These are phyloP conservation scores for Hemichromis elongatus DNA, from an alignment of 2,113 vertebrate species.

Conservation along the genomic window DNA sequence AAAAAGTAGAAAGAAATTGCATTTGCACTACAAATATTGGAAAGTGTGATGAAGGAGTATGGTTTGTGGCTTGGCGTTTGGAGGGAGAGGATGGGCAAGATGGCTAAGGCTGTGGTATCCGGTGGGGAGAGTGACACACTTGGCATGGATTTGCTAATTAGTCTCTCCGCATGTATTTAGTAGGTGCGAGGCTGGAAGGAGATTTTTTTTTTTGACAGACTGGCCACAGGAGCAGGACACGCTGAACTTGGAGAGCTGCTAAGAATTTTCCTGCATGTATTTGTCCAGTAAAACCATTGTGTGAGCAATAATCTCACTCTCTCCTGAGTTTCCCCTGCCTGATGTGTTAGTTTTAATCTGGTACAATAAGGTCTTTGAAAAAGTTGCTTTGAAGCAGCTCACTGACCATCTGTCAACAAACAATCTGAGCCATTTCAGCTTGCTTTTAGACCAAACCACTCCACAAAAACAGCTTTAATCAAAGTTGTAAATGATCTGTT, in stretches of 20 bases:
- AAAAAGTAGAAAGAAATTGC: not conserved
- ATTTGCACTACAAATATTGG: not conserved
- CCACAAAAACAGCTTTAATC: no score
- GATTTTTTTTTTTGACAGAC: not conserved
- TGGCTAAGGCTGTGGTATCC: not conserved
- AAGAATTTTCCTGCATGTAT: not conserved
- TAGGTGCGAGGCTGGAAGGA: not conserved
- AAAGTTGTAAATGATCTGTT: no score
- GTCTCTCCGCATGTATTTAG: not conserved
- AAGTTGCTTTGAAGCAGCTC: not conserved
- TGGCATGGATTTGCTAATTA: not conserved
- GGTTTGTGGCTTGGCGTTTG: not conserved
- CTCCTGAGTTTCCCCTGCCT: not conserved
- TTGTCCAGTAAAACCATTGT: not conserved
- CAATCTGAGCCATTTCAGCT: not conserved
- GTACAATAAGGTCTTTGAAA: not conserved
- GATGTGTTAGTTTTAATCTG: no score
- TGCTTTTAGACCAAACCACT: not conserved
- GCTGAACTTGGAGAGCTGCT: not conserved
- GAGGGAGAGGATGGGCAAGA: not conserved
- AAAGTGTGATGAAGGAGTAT: rapidly evolving
- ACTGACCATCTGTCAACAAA: not conserved
- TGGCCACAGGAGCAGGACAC: not conserved
- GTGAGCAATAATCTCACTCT: not conserved
- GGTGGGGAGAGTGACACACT: not conserved